Conservation (phyloP, 2,797 vertebrate species). For the Columba guinea region DNA sequence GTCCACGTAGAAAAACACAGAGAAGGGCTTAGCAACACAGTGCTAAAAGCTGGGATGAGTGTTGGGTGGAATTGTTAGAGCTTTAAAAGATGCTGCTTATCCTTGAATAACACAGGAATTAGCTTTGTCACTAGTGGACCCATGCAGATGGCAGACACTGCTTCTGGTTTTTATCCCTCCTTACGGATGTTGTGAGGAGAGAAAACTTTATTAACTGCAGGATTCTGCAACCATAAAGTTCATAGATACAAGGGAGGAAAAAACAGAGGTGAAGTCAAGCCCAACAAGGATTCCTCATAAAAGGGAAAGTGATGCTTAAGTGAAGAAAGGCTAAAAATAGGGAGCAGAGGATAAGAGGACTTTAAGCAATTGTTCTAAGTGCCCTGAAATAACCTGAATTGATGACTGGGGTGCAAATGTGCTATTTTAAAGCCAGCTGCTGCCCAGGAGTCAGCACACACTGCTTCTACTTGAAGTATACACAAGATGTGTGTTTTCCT, state of each 20-base stretch:
- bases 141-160: not conserved
- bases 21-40: not conserved
- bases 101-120: fast-evolving
- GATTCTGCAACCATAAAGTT: not conserved
- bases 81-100: not conserved
- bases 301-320: not conserved
- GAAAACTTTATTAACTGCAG: not conserved
- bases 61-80: not conserved
- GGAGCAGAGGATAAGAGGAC: not conserved
- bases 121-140: not conserved
- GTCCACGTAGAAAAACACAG: fast-evolving
- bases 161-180: not conserved
- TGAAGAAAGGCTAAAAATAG: not conserved
- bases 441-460: too few relatives aligned
- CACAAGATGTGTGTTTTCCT: not conserved
- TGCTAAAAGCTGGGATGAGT: not conserved
- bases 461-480: not conserved
- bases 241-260: not conserved
- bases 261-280: not conserved
- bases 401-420: not conserved
- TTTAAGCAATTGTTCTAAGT: not conserved
- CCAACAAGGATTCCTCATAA: not conserved
- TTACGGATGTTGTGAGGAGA: not conserved
- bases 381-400: not conserved
- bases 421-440: not conserved